These are phyloP conservation scores for Pachyrhynchus sulphureomaculatus DNA, from an alignment of 1,140 invertebrate species.

Conservation along the genomic window DNA sequence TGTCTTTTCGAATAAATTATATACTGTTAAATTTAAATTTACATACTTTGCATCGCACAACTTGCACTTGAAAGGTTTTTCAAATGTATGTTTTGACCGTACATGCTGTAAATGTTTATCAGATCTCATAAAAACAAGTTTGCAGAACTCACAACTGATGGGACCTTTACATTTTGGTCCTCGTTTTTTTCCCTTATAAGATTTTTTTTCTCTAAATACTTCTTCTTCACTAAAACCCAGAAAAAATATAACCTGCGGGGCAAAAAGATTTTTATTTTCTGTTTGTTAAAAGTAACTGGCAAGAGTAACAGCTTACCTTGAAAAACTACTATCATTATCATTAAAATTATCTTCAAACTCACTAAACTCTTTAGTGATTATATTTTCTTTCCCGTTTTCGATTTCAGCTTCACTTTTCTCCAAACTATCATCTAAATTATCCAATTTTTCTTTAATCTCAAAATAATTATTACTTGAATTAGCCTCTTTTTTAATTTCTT, in stretches of 20 bases:
- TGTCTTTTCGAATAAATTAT: too few species aligned
- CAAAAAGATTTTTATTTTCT: background rate
- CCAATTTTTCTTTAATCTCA: background rate
- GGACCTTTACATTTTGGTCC: conserved; percentile 29
- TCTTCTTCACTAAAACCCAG: conserved; percentile 3
- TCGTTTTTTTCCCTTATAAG: conserved; percentile 12
- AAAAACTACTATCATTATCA: conserved; percentile 1
- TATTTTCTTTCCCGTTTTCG: background rate
- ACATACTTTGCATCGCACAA: conserved; percentile 34
- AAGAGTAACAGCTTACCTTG: background rate
- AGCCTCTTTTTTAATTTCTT: too few species aligned
- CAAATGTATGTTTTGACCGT: conserved; percentile 35
- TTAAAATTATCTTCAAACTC: background rate
- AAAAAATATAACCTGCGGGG: background rate
- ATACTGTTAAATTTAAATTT: conserved; percentile 5
- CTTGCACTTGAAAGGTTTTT: conserved; percentile 38
- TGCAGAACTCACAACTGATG: conserved; percentile 30
- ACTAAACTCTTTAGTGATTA: background rate
- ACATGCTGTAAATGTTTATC: conserved; percentile 29
- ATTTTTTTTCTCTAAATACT: conserved; percentile 5
- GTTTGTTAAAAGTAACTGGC: background rate
- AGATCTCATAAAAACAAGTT: conserved; percentile 26
- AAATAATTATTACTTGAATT: background rate
- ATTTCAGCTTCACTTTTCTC: background rate
- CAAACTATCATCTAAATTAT: background rate